phyloP scores from a whole-genome alignment of 1,140 invertebrate species.

The Helicoverpa zea region DNA sequence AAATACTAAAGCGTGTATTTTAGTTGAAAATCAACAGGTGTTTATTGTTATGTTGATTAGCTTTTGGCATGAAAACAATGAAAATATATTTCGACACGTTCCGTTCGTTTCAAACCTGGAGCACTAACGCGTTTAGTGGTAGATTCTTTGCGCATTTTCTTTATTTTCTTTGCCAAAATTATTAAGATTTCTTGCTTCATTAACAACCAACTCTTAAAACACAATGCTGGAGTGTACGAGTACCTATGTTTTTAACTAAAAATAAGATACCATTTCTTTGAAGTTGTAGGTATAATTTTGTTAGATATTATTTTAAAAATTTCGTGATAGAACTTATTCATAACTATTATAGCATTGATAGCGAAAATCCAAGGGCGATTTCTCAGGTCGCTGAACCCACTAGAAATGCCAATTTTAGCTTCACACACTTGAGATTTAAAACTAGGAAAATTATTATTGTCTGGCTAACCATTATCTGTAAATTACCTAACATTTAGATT shows the following conservation, averaged over 20 bases:
- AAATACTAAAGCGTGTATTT: not conserved
- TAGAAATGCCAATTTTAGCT: not conserved
- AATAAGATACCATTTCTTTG: no score
- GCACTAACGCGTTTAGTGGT: not conserved
- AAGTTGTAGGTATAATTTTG: not conserved
- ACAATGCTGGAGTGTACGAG: not conserved
- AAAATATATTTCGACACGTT: not conserved
- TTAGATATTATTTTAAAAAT: not conserved
- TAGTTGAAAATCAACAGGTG: slow-evolving; percentile 8
- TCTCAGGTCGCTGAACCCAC: slow-evolving; percentile 21
- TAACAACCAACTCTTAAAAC: slow-evolving; percentile 3
- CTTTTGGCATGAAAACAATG: not conserved
- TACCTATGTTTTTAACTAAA: not conserved
- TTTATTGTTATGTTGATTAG: slow-evolving; percentile 4
- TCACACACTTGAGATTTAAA: not conserved
- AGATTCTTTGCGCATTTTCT: not conserved
- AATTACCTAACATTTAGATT: not conserved
- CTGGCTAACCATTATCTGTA: not conserved
- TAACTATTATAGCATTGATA: not conserved
- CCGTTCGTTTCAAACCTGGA: not conserved
- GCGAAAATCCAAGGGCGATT: slow-evolving; percentile 33
- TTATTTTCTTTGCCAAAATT: no score
- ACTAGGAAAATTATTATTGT: not conserved
- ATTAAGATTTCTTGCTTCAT: not conserved
- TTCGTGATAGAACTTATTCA: not conserved